Conservation (phyloP, 1,140 invertebrate species). For the Gryon sp. region DNA sequence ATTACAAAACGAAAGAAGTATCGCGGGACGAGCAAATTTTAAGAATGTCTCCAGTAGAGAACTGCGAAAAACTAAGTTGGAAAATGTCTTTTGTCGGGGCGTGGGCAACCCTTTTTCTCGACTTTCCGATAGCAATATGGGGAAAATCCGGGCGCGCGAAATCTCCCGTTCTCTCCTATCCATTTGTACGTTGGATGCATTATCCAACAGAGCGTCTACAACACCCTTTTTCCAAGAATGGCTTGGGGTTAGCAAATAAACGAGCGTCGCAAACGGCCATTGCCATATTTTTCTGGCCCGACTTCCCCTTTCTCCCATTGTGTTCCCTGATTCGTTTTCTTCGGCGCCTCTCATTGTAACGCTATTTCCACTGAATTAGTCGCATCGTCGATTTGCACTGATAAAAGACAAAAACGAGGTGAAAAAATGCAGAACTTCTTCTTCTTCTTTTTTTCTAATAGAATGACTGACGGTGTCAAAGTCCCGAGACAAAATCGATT, state of each 20-base stretch:
- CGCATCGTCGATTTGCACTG: constrained; percentile 3
- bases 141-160: constrained; percentile 56
- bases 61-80: constrained; percentile 45
- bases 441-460: background rate
- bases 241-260: constrained; percentile 65
- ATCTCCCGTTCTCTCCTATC: constrained; percentile 58
- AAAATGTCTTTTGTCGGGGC: constrained; percentile 51
- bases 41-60: constrained; percentile 42
- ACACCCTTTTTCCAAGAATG: constrained; percentile 59
- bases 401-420: constrained; percentile 1
- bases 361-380: constrained; percentile 50
- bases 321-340: constrained; percentile 42
- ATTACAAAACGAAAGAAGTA: constrained; percentile 10
- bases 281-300: constrained; percentile 61
- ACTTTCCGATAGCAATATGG: constrained; percentile 65
- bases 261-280: constrained; percentile 64
- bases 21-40: constrained; percentile 43
- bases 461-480: constrained; percentile 33
- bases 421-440: constrained; percentile 1
- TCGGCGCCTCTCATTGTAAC: constrained; percentile 21
- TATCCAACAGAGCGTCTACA: constrained; percentile 60
- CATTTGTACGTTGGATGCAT: constrained; percentile 65
- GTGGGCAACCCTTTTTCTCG: constrained; percentile 46
- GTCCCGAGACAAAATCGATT: constrained; percentile 38
- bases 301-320: background rate